Evolutionary conservation across 2,797 vertebrate species (phyloP), one percentile per base, ranked within the genome.

Genomic region (Pyrocephalus nanus): DNA sequence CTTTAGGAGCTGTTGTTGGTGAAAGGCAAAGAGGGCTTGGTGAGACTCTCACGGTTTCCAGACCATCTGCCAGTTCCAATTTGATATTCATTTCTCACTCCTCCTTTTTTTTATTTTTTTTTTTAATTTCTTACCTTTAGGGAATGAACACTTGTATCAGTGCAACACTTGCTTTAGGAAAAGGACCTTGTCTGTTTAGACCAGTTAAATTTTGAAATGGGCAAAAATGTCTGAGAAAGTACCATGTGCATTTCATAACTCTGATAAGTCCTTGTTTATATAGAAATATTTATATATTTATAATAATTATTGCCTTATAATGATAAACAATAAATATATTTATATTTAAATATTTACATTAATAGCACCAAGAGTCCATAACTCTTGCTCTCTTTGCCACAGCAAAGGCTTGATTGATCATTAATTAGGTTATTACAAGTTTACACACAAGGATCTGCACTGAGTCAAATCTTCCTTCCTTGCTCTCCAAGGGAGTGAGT

Each of bases 1-100:
- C 86, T 83, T 27, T 75, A 70, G 74, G 90, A 94, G 51, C 62
- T 89, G n/a, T 10, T 91, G 73, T 34, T 1, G 1, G 34, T 6
- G 54, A 87, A 90, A 77, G 30, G 64, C 61, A 85, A 72, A 47
- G 21, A 34, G 60, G 73, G 58, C 57, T 76, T 70, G 88, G 48
- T 8, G 5, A 85, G 69, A 78, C 70, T 76, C 88, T 92, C 50
- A 19, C 18, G 18, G n/a, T 91, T 91, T 86, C 90, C 43, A 87
- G 57, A 66, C 72, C 67, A 92, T 78, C 91, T 88, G 67, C 91
- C 73, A 81, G 38, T 26, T 85, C 81, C 88, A 55, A 81, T 92
- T 64, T 61, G 42, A 71, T 16, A 42, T 34, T 55, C 51, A 73
- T 67, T 66, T 71, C 21, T 89, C 21, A 50, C 57, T 40, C 17